These are phyloP conservation scores for Drosophila austrosaltans DNA, from an alignment of 2,888 invertebrate species.

Conservation along the genomic window DNA sequence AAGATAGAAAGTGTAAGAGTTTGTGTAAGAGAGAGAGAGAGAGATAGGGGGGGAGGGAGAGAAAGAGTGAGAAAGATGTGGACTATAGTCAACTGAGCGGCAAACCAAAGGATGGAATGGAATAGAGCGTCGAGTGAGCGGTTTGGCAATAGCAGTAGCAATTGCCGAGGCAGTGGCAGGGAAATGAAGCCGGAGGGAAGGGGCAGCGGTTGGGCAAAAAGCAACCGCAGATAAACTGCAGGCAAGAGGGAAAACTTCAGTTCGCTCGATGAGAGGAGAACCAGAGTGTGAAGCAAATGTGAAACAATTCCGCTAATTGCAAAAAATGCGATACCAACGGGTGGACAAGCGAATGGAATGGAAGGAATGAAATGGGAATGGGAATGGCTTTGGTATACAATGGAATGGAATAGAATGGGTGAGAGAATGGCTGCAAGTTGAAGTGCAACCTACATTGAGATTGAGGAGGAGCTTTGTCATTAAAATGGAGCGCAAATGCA, in stretches of 20 bases:
- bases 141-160: too few species aligned
- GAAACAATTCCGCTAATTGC: slow-evolving; percentile 77
- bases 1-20: slow-evolving; percentile 14
- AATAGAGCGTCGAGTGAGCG: slow-evolving; percentile 7
- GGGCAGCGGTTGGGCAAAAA: not conserved
- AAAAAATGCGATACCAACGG: slow-evolving; percentile 56
- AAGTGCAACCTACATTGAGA: slow-evolving; percentile 22
- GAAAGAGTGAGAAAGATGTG: slow-evolving; percentile 2
- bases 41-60: not conserved
- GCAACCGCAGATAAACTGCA: slow-evolving; percentile 69
- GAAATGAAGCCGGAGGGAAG: not conserved
- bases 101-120: slow-evolving; percentile 38
- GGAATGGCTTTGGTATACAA: not conserved
- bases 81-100: slow-evolving; percentile 44
- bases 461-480: slow-evolving; percentile 18
- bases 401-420: not conserved
- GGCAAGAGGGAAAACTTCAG: slow-evolving; percentile 6
- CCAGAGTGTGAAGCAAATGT: slow-evolving; percentile 58
- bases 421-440: not conserved
- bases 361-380: not conserved
- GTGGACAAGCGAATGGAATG: slow-evolving; percentile 6
- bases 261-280: slow-evolving; percentile 10
- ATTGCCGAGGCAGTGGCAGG: not conserved
- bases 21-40: not conserved
- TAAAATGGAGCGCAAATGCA: slow-evolving; percentile 31